These are phyloP conservation scores for Cosmia trapezina DNA, from an alignment of 2,888 invertebrate species.

Conservation along the genomic window DNA sequence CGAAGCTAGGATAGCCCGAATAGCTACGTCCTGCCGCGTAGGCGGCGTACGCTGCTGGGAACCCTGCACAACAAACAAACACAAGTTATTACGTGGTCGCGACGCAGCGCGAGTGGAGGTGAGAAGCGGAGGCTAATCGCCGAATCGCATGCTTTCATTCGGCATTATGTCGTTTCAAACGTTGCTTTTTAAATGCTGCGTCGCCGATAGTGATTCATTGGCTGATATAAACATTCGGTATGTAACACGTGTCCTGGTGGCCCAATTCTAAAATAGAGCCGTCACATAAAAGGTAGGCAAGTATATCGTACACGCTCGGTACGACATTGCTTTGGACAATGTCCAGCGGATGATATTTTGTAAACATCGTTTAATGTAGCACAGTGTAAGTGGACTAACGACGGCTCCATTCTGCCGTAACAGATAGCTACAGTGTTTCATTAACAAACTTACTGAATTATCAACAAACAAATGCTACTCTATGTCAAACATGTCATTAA, in stretches of 20 bases:
- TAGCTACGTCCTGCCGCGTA: slow-evolving; percentile 99
- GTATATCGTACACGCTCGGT: slow-evolving; percentile 78
- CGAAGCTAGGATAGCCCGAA: slow-evolving; percentile 99
- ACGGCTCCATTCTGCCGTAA: slow-evolving; percentile 74
- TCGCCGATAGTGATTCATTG: slow-evolving; percentile 72
- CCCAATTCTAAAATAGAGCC: slow-evolving; percentile 85
- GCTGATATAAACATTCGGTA: slow-evolving; percentile 75
- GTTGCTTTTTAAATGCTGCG: slow-evolving; percentile 68
- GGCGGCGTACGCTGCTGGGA: slow-evolving; percentile 98
- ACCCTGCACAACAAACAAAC: slow-evolving; percentile 92
- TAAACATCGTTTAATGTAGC: slow-evolving; percentile 86
- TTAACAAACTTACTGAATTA: slow-evolving; percentile 59
- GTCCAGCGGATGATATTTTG: slow-evolving; percentile 86
- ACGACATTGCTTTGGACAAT: slow-evolving; percentile 86
- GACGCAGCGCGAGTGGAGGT: slow-evolving; percentile 52
- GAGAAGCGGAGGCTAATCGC: slow-evolving; percentile 76
- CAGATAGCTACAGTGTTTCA: slow-evolving; percentile 67
- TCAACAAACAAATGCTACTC: slow-evolving; percentile 75
- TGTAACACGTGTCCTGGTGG: slow-evolving; percentile 79
- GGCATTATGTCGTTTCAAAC: slow-evolving; percentile 66
- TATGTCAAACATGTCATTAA: slow-evolving; percentile 69
- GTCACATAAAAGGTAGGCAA: slow-evolving; percentile 83
- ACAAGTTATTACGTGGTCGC: slow-evolving; percentile 66
- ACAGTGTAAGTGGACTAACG: slow-evolving; percentile 79
- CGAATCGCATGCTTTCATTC: slow-evolving; percentile 79